Evolutionary conservation across 2,888 invertebrate species (phyloP), one percentile per base, ranked within the genome.

Genomic region (Lepidonotus clava): DNA sequence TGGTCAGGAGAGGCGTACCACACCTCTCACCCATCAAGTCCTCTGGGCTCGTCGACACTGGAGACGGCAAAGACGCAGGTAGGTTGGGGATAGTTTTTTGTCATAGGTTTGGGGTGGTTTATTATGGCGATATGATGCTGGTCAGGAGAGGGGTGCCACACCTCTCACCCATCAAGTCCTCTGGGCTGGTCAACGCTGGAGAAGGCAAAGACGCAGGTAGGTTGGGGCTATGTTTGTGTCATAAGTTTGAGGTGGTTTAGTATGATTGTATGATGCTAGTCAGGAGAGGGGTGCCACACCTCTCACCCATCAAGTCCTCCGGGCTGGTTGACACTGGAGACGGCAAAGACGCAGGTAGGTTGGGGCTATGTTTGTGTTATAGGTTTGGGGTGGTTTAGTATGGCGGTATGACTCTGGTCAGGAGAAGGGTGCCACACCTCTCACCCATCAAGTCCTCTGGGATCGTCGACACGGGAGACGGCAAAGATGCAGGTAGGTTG

Each of bases 1-100:
- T 80, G 24, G 80, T 46, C 6, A n/a, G 28, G 28, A 41, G 80
- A 1, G 46, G 80, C 46, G 24, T 32, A 46, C 80, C 41, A 11
- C 80, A 80, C 8, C 80, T 80, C 5, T 80, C 80, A 2, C 80
- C 80, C 2, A 80, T 80, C 41, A 80, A 80, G 80, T 41, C 80
- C 5, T 46, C 24, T 21, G 46, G 46, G 11, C 51, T 80, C 1
- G 80, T 76, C 11, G 76, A 76, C 18, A 11, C 76, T n/a, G 32
- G 36, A 6, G 61, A 61, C 5, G 11, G 61, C 4, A 24, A 61
- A 32, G 11, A 24, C 24, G 28, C 61, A 14, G 61, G 61, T 61
- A 24, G 24, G 61, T 61, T n/a, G n/a, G n/a, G n/a, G n/a, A n/a
- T n/a, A n/a, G n/a, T n/a, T n/a, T n/a, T n/a, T n/a, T n/a, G n/a